Conservation (phyloP, 2,888 invertebrate genomes). For the Coelopa pilipes region DNA sequence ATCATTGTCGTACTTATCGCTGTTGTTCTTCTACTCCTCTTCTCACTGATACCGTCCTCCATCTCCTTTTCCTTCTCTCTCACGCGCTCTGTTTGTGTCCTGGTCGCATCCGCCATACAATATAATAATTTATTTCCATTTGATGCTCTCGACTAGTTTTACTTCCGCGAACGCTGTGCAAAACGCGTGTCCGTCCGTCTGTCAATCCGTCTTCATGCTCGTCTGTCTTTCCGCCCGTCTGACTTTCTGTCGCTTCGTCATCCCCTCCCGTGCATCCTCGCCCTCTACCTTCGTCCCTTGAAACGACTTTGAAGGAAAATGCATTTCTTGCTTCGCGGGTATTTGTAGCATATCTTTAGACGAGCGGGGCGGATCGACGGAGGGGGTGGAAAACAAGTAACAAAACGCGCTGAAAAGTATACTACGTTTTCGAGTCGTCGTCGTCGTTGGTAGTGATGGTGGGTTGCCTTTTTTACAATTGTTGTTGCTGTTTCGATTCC, state of each 20-base stretch:
- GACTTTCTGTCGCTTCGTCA: too few species aligned
- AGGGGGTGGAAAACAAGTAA: not conserved
- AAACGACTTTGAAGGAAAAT: not conserved
- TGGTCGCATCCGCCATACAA: not conserved
- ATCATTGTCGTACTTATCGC: too few species aligned
- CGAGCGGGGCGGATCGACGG: not conserved
- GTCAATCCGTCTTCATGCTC: not conserved
- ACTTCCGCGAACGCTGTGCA: not conserved
- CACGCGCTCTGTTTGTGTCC: too few species aligned
- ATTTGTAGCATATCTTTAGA: not conserved
- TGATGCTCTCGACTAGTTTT: slow-evolving; percentile 24
- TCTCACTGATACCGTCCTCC: too few species aligned
- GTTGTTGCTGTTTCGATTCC: too few species aligned
- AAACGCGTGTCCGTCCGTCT: not conserved
- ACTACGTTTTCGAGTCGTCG: not conserved
- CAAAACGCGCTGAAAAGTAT: slow-evolving; percentile 14
- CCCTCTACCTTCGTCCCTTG: not conserved
- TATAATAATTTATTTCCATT: slow-evolving; percentile 30
- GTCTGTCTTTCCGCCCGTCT: too few species aligned
- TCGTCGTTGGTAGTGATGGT: too few species aligned
- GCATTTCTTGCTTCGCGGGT: not conserved
- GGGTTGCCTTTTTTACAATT: not conserved
- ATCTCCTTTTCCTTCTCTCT: too few species aligned
- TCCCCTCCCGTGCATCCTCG: not conserved
- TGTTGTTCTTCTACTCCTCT: too few species aligned